These are phyloP conservation scores for Heliconius sara DNA, from an alignment of 2,888 invertebrate species.

Conservation along the genomic window DNA sequence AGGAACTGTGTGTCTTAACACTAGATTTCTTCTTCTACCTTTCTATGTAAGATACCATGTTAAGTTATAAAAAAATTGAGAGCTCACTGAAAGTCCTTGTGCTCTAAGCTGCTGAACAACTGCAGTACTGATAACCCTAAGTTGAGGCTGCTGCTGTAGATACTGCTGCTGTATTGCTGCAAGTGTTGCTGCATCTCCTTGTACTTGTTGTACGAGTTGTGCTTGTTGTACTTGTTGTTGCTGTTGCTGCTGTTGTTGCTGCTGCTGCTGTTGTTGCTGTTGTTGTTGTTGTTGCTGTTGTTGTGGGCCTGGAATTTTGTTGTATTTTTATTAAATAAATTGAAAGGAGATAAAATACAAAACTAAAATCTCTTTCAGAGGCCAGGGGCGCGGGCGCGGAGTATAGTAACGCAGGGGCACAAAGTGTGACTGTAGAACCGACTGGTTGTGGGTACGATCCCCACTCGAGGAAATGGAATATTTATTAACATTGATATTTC, in stretches of 20 bases:
- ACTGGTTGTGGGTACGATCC: too few relatives aligned
- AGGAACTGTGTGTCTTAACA: neutral
- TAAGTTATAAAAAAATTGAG: neutral
- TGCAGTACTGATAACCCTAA: constrained; percentile 84
- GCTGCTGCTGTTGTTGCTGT: constrained; percentile 58
- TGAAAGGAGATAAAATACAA: too few relatives aligned
- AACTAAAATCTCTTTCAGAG: too few relatives aligned
- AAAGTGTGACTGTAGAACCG: too few relatives aligned
- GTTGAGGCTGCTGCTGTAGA: constrained; percentile 80
- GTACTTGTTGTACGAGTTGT: constrained; percentile 65
- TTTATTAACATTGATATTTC: too few relatives aligned
- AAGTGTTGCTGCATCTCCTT: constrained; percentile 77
- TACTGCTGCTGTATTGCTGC: constrained; percentile 81
- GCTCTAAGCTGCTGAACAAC: constrained; percentile 84
- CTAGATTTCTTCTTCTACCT: neutral
- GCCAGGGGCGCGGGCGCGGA: too few relatives aligned
- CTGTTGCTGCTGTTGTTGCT: constrained; percentile 69
- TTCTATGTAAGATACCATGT: neutral
- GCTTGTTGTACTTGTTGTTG: constrained; percentile 74
- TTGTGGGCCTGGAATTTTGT: constrained; percentile 54
- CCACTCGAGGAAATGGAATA: too few relatives aligned
- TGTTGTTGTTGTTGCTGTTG: constrained; percentile 58
- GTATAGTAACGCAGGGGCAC: too few relatives aligned
- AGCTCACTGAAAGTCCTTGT: constrained; percentile 78
- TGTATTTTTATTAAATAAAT: neutral